Base-by-base conservation (phyloP, 2,113 vertebrate genomes). In the Noctilio leporinus region DNA sequence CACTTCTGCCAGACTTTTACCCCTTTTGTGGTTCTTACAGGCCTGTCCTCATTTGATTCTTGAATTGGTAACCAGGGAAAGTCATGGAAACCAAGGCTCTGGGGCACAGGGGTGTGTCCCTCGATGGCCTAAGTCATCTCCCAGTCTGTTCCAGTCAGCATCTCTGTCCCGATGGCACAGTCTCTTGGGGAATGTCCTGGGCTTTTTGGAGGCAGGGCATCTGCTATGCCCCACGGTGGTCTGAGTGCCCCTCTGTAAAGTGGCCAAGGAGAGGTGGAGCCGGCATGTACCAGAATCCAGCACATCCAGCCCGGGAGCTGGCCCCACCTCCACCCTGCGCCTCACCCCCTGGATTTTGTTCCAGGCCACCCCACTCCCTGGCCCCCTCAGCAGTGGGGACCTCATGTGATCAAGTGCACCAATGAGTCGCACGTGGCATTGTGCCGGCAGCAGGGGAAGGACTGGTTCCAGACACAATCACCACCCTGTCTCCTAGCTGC, bases 401-500 rank as follows among this genome's bases (percentile, higher is more conserved):
- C 64, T 20, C 64, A 17, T 0, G 72, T 70, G 89, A 26, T 35
- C 70, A 22, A 64, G 89, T 0, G 26, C 70, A 33, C 82, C 83
- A 76, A 12, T 0, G 47, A 77, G 93, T 76, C 2, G 72, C 92
- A 51, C 16, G 45, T 86, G 97, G 78, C 80, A 35, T 70, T n/a
- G 92, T n/a, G 72, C 91, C 22, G 65, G 69, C 90, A 4, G 26
- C 88, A 59, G 84, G 96, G 97, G 95, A 87, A 87, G 87, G 81
- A 57, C 83, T 40, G 64, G 65, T 15, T 57, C 85, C 93, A 96
- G 94, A 97, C 86, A 70, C 2, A 24, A 93, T 22, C 85, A 24
- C 91, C 89, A 16, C 96, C 95, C 89, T 88, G 93, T 95, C 96
- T 96, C 95, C 91, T 19, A 49, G 5, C 89, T 30, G 77, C 91